These are phyloP conservation scores for Falco biarmicus DNA, from an alignment of 2,797 vertebrate species.

Conservation along the genomic window DNA sequence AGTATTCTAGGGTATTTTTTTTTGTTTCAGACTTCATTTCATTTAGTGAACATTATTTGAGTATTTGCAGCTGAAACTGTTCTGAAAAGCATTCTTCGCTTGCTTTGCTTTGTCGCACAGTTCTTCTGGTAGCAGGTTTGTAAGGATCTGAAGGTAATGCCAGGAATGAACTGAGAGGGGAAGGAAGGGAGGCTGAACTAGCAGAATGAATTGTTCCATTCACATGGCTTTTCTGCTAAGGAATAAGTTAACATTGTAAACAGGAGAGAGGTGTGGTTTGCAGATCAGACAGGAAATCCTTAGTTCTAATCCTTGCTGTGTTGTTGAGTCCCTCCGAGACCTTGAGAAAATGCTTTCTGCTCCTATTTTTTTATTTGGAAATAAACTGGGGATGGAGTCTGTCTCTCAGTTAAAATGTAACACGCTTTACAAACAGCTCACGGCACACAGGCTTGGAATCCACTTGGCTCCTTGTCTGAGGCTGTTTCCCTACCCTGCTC, in stretches of 20 bases:
- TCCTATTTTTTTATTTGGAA: not conserved
- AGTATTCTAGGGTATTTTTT: not conserved
- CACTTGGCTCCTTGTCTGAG: not conserved
- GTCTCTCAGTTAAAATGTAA: not conserved
- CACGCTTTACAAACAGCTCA: fast-evolving
- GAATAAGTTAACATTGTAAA: conserved; percentile 60
- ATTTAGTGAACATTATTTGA: not conserved
- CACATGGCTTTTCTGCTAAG: conserved; percentile 50
- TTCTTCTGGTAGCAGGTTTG: not conserved
- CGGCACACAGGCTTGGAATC: not conserved
- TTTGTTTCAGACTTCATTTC: not conserved
- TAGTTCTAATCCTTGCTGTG: conserved; percentile 48
- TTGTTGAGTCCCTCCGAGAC: conserved; percentile 46
- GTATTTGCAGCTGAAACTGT: not conserved
- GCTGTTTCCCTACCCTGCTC: not conserved
- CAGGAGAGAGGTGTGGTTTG: conserved; percentile 72
- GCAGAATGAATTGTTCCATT: conserved; percentile 69
- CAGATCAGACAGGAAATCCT: conserved; percentile 68
- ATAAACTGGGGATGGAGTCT: not conserved
- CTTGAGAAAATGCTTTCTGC: not conserved
- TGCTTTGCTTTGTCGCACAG: not conserved
- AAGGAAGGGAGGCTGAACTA: conserved; percentile 64
- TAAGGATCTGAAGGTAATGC: conserved; percentile 7
- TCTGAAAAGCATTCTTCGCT: not conserved
- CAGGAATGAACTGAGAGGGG: conserved; percentile 54